These are phyloP conservation scores for human (Homo sapiens) DNA, from an alignment of 2,113 vertebrate species.

Conservation along the genomic window GRCh38 chr4:182333501-182334000, in stretches of 20 bases:
- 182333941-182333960: neutral
- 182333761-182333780: conserved; percentile 26
- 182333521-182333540: neutral
- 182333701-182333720: conserved; percentile 5
- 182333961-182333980: neutral
- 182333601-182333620: neutral
- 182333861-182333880: neutral
- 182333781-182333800: neutral
- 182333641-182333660: conserved; percentile 13
- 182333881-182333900: neutral
- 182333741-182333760: neutral
- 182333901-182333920: neutral
- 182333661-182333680: neutral
- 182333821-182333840: neutral
- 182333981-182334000: neutral
- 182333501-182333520: conserved; percentile 36
- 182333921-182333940: neutral
- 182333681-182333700: neutral
- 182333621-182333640: neutral
- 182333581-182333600: neutral
- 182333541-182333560: conserved; percentile 37
- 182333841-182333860: neutral
- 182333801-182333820: neutral
- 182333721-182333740: conserved; percentile 10
- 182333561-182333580: neutral